Conservation (phyloP, 2,888 invertebrate species). For the Zhengitettix transpicula region DNA sequence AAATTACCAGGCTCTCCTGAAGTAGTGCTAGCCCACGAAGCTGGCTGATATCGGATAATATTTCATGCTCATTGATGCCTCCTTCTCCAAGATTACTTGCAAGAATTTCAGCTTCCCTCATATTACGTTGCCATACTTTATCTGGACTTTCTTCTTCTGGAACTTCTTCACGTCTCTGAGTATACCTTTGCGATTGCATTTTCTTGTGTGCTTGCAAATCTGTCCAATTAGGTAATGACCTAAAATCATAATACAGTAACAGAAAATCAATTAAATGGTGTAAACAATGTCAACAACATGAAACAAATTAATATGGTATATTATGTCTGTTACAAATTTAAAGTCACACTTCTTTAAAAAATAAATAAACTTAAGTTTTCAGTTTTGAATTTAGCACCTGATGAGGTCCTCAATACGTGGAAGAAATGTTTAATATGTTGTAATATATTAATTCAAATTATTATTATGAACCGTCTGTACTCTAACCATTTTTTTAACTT, state of each 20-base stretch:
- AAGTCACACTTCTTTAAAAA: neutral
- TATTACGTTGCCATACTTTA: slow-evolving; percentile 59
- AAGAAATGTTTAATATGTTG: too few relatives aligned
- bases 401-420: neutral
- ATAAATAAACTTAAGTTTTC: neutral
- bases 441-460: too few relatives aligned
- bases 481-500: too few relatives aligned
- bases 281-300: neutral
- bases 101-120: slow-evolving; percentile 82
- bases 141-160: slow-evolving; percentile 61
- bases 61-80: slow-evolving; percentile 66
- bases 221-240: slow-evolving; percentile 64
- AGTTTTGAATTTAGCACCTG: neutral
- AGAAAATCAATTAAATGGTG: neutral
- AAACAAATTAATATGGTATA: neutral
- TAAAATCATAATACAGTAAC: slow-evolving; percentile 19
- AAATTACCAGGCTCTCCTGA: slow-evolving; percentile 72
- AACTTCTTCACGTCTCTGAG: slow-evolving; percentile 31
- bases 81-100: slow-evolving; percentile 83
- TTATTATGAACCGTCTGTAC: too few relatives aligned
- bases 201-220: slow-evolving; percentile 37
- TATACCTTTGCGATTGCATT: slow-evolving; percentile 22
- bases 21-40: slow-evolving; percentile 73
- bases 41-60: slow-evolving; percentile 67
- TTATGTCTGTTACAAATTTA: neutral